phyloP scores from a whole-genome alignment of 2,797 vertebrate genomes.

The Chelidonichthys spinosus region DNA sequence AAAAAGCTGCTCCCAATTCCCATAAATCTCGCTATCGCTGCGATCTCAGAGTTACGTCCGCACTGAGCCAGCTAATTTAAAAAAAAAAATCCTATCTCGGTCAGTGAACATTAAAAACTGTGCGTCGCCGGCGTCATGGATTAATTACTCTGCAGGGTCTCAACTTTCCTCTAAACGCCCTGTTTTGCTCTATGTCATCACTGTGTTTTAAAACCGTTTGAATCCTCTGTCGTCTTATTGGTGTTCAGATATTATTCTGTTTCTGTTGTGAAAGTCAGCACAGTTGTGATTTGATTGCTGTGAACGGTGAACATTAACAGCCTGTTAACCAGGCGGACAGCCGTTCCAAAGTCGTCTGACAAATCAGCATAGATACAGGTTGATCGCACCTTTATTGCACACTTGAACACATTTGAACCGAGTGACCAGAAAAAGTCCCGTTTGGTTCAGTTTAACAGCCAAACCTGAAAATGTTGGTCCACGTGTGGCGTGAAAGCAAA shows the following conservation, averaged over 20 bases:
- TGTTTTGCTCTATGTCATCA: neutral
- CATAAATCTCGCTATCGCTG: constrained; percentile 23
- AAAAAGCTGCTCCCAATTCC: constrained; percentile 34
- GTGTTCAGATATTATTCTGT: neutral
- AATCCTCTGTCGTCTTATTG: neutral
- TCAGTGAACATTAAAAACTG: constrained; percentile 5
- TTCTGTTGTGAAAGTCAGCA: constrained; percentile 7
- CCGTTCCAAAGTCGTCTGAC: neutral
- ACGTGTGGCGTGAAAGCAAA: too few relatives aligned
- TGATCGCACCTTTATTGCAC: neutral
- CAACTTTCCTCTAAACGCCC: too few relatives aligned
- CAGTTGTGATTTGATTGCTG: too few relatives aligned
- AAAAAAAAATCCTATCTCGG: constrained; percentile 14
- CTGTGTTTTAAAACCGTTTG: neutral
- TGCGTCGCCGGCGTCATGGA: neutral
- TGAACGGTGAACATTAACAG: too few relatives aligned
- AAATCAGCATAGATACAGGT: neutral
- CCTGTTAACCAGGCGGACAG: neutral
- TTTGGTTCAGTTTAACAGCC: neutral
- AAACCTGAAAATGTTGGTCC: too few relatives aligned
- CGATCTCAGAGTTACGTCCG: constrained; percentile 20
- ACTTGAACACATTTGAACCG: too few relatives aligned
- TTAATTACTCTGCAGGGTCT: too few relatives aligned
- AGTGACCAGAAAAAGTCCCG: too few relatives aligned
- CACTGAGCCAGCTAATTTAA: constrained; percentile 9